phyloP scores from a whole-genome alignment of 92 coral and sea anemone species.

The Parazoanthus darwini region DNA sequence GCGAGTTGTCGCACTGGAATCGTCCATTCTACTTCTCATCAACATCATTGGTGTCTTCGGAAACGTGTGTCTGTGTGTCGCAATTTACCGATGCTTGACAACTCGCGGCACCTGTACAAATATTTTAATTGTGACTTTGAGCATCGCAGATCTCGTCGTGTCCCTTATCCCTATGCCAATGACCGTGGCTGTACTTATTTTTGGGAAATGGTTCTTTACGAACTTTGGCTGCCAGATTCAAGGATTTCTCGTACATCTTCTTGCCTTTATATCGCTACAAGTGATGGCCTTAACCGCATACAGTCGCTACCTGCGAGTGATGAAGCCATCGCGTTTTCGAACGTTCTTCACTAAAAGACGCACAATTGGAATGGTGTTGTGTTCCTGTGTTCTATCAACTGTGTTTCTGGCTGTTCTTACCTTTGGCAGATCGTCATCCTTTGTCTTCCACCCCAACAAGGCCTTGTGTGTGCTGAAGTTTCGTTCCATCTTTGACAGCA shows the following conservation, averaged over 20 bases:
- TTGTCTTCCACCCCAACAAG: slow-evolving; percentile 72
- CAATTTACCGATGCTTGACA: slow-evolving; percentile 53
- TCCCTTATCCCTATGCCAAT: slow-evolving; percentile 75
- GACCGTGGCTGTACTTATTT: slow-evolving; percentile 59
- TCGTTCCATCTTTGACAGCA: slow-evolving; percentile 38
- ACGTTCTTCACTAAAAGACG: slow-evolving; percentile 58
- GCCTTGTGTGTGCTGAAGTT: slow-evolving; percentile 63
- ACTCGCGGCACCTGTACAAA: slow-evolving; percentile 69
- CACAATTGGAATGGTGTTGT: slow-evolving; percentile 60
- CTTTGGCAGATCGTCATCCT: slow-evolving; percentile 46
- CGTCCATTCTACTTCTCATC: slow-evolving; percentile 56
- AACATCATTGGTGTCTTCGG: slow-evolving; percentile 63
- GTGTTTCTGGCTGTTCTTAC: slow-evolving; percentile 47
- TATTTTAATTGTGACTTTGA: slow-evolving; percentile 64
- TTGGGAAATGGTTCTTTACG: slow-evolving; percentile 64
- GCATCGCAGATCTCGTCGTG: slow-evolving; percentile 64
- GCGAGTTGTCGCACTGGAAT: slow-evolving; percentile 44
- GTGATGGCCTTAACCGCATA: slow-evolving; percentile 83
- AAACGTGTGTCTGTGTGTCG: slow-evolving; percentile 60
- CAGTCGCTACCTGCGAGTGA: slow-evolving; percentile 70
- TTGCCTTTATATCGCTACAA: slow-evolving; percentile 77
- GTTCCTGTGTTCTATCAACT: slow-evolving; percentile 52
- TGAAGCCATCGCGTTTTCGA: slow-evolving; percentile 59
- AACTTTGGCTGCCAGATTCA: slow-evolving; percentile 61
- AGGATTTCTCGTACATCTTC: slow-evolving; percentile 69